A percentile compares a stretch with the other conserved stretches of the same genome.
Conservation (phyloP, 2,113 vertebrate genomes). For the Ivindomyrus marchei region DNA sequence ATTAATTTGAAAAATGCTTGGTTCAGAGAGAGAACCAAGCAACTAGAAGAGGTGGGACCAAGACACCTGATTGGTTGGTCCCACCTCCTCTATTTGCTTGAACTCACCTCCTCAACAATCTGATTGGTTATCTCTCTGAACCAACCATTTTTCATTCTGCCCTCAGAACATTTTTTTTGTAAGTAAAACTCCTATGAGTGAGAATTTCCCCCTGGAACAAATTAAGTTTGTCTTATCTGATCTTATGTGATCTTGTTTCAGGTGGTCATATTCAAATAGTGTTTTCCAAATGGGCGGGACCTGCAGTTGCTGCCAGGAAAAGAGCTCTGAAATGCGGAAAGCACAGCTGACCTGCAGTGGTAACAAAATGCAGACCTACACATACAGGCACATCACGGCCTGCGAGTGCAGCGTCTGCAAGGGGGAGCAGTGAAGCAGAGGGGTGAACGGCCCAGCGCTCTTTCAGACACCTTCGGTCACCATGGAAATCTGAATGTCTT, state of each 20-base stretch:
- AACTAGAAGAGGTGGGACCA: too few species aligned
- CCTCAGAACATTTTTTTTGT: too few species aligned
- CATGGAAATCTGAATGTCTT: not conserved
- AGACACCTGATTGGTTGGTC: too few species aligned
- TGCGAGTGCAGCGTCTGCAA: constrained; percentile 18
- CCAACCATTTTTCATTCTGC: too few species aligned
- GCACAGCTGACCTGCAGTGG: constrained; percentile 19
- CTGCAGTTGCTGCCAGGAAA: constrained; percentile 18
- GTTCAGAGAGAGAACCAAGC: too few species aligned
- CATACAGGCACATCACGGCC: constrained; percentile 29
- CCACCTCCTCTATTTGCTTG: too few species aligned
- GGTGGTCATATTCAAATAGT: not conserved
- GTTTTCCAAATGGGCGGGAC: constrained; percentile 28
- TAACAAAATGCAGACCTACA: not conserved
- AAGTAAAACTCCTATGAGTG: too few species aligned
- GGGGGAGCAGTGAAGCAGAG: not conserved
- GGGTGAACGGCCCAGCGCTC: not conserved
- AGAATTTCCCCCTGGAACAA: too few species aligned
- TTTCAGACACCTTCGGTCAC: not conserved
- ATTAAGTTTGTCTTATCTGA: not conserved
- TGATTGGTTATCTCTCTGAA: too few species aligned
- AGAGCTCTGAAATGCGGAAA: not conserved
- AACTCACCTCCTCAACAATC: too few species aligned
- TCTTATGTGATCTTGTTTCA: not conserved
- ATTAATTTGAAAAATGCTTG: too few species aligned